Evolutionary conservation across 1,140 invertebrate genomes (phyloP).

Genomic region (Euura lappo): DNA sequence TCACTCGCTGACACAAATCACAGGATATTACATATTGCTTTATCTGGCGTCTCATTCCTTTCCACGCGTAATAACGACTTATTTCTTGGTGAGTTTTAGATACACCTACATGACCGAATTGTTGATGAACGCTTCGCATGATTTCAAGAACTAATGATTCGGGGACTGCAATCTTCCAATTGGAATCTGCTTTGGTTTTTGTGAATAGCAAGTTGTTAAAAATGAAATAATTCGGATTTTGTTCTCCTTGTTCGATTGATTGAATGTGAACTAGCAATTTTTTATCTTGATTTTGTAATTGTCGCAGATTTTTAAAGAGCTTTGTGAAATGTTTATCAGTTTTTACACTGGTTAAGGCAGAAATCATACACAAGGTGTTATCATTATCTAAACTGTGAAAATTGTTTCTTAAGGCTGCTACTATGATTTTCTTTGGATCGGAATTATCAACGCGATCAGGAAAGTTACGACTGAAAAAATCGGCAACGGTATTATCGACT

Average conservation of each 20-base stretch:
- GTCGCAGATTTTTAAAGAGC: neutral
- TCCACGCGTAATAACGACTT: constrained; percentile 11
- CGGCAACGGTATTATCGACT: neutral
- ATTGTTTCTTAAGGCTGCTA: neutral
- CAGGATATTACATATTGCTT: constrained; percentile 1
- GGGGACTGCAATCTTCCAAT: neutral
- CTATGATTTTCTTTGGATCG: neutral
- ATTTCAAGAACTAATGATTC: neutral
- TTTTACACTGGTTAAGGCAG: neutral
- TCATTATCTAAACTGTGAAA: neutral
- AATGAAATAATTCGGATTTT: neutral
- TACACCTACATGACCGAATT: constrained; percentile 13
- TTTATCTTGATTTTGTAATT: neutral
- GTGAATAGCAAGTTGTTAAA: neutral
- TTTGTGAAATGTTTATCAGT: neutral
- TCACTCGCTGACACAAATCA: constrained; percentile 18
- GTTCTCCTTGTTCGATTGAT: neutral
- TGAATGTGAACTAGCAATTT: neutral
- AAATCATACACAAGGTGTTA: neutral
- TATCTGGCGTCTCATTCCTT: constrained; percentile 1
- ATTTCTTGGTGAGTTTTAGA: constrained; percentile 10
- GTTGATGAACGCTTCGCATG: neutral
- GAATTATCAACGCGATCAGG: neutral
- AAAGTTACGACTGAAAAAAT: neutral
- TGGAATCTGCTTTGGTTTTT: neutral